phyloP scores from a whole-genome alignment of 2,113 vertebrate genomes.

The Choloepus hoffmanni region DNA sequence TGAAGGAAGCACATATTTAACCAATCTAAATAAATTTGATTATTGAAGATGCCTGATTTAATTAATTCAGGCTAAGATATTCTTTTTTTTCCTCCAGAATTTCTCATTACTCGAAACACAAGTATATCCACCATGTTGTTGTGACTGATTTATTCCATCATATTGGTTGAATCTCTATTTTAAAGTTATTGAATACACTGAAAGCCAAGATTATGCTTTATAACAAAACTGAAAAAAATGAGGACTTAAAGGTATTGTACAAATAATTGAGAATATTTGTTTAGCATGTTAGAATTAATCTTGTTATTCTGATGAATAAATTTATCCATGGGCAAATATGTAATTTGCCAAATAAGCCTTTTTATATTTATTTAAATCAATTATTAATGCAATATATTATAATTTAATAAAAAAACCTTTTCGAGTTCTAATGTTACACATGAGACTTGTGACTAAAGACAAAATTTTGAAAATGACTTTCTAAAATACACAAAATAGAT shows the following conservation, averaged over 20 bases:
- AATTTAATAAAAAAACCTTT: not conserved
- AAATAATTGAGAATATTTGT: not conserved
- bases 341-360: not conserved
- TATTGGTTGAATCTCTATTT: not conserved
- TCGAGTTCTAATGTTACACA: not conserved
- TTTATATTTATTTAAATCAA: not conserved
- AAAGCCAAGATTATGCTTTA: not conserved
- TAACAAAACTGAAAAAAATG: not conserved
- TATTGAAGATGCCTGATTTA: not conserved
- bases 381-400: constrained; percentile 8
- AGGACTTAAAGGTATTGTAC: no score
- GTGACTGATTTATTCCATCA: not conserved
- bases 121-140: not conserved
- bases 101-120: not conserved
- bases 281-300: not conserved
- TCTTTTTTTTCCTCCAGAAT: not conserved
- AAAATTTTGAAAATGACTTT: not conserved
- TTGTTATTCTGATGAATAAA: not conserved
- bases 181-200: not conserved
- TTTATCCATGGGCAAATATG: not conserved
- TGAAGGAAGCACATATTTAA: not conserved
- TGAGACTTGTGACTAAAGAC: not conserved
- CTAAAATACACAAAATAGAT: not conserved
- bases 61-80: not conserved
- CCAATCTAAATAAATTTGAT: not conserved